Evolutionary conservation across 1,140 invertebrate species (phyloP).

Genomic region (Ceratina australensis): DNA sequence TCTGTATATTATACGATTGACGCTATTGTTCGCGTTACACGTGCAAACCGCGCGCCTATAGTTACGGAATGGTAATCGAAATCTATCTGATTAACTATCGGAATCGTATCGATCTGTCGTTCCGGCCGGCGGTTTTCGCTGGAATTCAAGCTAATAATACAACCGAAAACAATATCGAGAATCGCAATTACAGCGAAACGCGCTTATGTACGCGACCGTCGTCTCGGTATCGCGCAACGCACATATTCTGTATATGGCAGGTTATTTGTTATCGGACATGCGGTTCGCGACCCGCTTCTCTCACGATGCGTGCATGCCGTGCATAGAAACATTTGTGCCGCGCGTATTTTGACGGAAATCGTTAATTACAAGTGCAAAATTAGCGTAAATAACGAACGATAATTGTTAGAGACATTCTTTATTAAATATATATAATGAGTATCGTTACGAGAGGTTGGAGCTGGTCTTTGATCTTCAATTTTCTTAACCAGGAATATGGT

Average conservation of each 20-base stretch:
- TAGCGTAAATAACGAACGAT: neutral
- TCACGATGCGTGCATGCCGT: neutral
- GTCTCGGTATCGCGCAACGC: neutral
- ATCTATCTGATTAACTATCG: too few species aligned
- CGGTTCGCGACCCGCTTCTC: slow-evolving; percentile 34
- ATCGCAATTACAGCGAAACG: slow-evolving; percentile 53
- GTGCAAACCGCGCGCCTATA: too few species aligned
- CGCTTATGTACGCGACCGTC: slow-evolving; percentile 12
- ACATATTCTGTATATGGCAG: slow-evolving; percentile 14
- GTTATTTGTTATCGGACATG: slow-evolving; percentile 56
- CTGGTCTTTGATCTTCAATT: too few species aligned
- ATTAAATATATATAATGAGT: too few species aligned
- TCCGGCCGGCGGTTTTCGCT: slow-evolving; percentile 21
- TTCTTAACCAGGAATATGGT: too few species aligned
- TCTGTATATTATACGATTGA: too few species aligned
- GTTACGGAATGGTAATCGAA: too few species aligned
- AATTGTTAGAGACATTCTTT: too few species aligned
- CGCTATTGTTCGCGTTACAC: neutral
- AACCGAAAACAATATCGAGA: slow-evolving; percentile 59
- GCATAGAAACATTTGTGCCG: neutral
- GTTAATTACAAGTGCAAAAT: neutral
- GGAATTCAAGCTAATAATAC: slow-evolving; percentile 59
- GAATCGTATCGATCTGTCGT: slow-evolving; percentile 25
- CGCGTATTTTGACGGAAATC: neutral
- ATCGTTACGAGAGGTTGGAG: too few species aligned